Conservation (phyloP, 2,888 invertebrate genomes). For the Polydrusus pterygomalis region DNA sequence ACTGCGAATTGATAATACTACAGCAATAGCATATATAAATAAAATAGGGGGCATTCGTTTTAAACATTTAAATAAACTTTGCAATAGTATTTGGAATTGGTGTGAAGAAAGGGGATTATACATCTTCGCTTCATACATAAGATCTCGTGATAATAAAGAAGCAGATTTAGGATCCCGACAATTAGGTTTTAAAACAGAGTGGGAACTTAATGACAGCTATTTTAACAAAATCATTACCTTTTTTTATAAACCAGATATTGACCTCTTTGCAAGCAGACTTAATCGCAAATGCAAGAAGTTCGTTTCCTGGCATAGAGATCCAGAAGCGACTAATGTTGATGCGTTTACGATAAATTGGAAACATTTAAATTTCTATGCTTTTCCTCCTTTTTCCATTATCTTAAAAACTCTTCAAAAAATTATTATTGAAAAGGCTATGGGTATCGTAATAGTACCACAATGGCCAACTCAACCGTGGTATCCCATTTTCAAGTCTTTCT, state of each 20-base stretch:
- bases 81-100: slow-evolving; percentile 42
- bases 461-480: slow-evolving; percentile 51
- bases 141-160: slow-evolving; percentile 35
- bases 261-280: slow-evolving; percentile 48
- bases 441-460: slow-evolving; percentile 45
- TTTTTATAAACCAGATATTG: slow-evolving; percentile 42
- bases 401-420: slow-evolving; percentile 61
- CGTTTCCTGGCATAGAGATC: slow-evolving; percentile 61
- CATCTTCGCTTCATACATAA: slow-evolving; percentile 48
- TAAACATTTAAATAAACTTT: slow-evolving; percentile 21
- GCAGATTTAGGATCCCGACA: slow-evolving; percentile 41
- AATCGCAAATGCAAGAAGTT: slow-evolving; percentile 60
- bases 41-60: slow-evolving; percentile 44
- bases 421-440: slow-evolving; percentile 38
- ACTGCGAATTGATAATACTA: slow-evolving; percentile 47
- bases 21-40: slow-evolving; percentile 49
- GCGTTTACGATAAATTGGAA: slow-evolving; percentile 60
- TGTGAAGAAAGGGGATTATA: slow-evolving; percentile 44
- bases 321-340: slow-evolving; percentile 58
- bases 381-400: slow-evolving; percentile 57
- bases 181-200: slow-evolving; percentile 15
- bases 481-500: slow-evolving; percentile 27
- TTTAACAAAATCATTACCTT: slow-evolving; percentile 29
- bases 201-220: slow-evolving; percentile 11
- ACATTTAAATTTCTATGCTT: slow-evolving; percentile 48